Base-by-base conservation (phyloP, 2,797 vertebrate genomes). In the Salarias fasciatus region DNA sequence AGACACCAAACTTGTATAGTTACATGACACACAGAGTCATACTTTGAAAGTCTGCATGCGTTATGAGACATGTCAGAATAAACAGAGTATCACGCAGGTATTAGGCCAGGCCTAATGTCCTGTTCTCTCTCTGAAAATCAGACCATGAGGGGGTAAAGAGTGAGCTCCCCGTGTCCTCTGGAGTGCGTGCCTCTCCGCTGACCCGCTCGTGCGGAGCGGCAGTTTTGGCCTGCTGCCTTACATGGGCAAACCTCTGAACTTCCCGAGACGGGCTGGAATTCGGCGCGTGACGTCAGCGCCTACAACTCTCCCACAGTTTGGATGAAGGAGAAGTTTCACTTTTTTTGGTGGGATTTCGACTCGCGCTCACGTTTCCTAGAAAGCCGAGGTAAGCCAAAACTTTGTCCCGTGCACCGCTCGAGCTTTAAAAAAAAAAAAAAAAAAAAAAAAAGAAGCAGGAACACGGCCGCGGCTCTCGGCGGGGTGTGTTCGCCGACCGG, bases 281-380 rank as follows among this genome's bases (percentile, higher is more conserved):
- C 89, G 86, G 81, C 53, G 80, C 69, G 86, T 93, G 93, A 94
- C 93, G 93, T 94, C 93, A 94, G 90, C 42, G 88, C 86, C 91
- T 85, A 87, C 91, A 87, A 88, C 91, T 93, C 90, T 92, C 89
- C 90, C 89, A 91, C 80, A 90, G 89, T 92, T 91, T 78, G 90
- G 91, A 89, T 83, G 88, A 86, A 91, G 87, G 90, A 92, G 33
- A 35, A 35, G 90, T 93, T 90, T 90, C 86, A 91, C 91, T 92
- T 91, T 91, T 91, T 79, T 65, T 71, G 79, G 75, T 68, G 74
- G 90, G 91, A 93, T 92, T 91, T 86, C 82, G 83, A 77, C 81
- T n/a, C 82, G 86, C 76, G 78, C 57, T 62, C 51, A 8, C 24
- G 73, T 89, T 84, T 91, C 92, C 87, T 92, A 88, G 91, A 94